Conservation (phyloP, 2,888 invertebrate species). For the Amphipoea oculea region DNA sequence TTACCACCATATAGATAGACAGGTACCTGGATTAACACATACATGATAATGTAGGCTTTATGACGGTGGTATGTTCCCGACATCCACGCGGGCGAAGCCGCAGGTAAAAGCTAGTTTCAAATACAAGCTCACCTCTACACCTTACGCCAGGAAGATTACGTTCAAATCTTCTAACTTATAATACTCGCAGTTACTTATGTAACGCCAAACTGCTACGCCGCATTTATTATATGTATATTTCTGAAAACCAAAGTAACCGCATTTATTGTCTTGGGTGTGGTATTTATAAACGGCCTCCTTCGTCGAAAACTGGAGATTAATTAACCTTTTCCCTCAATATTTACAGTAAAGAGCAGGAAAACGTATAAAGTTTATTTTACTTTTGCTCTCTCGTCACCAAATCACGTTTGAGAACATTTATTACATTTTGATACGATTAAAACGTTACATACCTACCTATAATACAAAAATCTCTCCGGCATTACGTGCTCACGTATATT, state of each 20-base stretch:
- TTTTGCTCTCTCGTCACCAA: constrained; percentile 32
- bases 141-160: neutral
- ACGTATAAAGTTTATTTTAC: constrained; percentile 19
- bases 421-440: constrained; percentile 34
- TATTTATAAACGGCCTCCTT: constrained; percentile 20
- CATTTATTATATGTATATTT: constrained; percentile 13
- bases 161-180: neutral
- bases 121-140: neutral
- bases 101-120: neutral
- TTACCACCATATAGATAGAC: too few relatives aligned
- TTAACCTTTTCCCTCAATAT: constrained; percentile 37
- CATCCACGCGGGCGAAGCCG: neutral
- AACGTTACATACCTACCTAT: constrained; percentile 10
- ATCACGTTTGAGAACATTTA: constrained; percentile 34
- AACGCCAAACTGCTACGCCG: neutral
- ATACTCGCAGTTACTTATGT: neutral
- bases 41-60: neutral
- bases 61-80: neutral
- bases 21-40: neutral
- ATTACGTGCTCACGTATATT: constrained; percentile 25
- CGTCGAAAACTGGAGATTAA: constrained; percentile 28
- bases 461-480: constrained; percentile 34
- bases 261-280: constrained; percentile 24
- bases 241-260: constrained; percentile 30
- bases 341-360: constrained; percentile 28